Evolutionary conservation across 2,888 invertebrate species (phyloP).

Genomic region (Agonopterix heracliana): DNA sequence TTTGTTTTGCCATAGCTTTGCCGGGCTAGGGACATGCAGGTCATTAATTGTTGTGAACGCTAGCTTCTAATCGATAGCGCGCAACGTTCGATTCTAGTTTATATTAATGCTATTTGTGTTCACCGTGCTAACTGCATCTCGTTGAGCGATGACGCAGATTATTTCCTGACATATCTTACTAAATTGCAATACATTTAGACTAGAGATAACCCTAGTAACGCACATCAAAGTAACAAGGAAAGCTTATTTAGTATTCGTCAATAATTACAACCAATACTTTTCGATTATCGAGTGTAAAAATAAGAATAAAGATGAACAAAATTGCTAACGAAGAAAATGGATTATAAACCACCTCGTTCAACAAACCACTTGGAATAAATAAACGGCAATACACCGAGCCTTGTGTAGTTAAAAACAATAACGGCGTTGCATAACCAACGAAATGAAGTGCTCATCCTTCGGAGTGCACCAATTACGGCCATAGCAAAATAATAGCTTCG

Average conservation of each 20-base stretch:
- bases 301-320: too few species aligned
- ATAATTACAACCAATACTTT: too few species aligned
- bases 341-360: too few species aligned
- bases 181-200: too few species aligned
- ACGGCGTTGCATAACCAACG: constrained; percentile 1
- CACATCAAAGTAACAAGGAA: too few species aligned
- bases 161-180: too few species aligned
- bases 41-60: constrained; percentile 76
- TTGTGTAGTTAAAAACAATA: constrained; percentile 1
- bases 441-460: constrained; percentile 23
- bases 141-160: not conserved
- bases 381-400: not conserved
- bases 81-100: constrained; percentile 74
- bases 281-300: too few species aligned
- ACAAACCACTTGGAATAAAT: not conserved
- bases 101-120: constrained; percentile 75
- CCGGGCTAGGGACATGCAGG: constrained; percentile 73
- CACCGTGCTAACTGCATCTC: constrained; percentile 36
- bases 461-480: constrained; percentile 39
- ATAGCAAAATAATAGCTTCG: constrained; percentile 32
- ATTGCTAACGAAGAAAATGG: too few species aligned
- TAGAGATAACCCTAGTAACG: too few species aligned
- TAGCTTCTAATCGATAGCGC: constrained; percentile 72
- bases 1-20: constrained; percentile 76
- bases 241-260: too few species aligned